phyloP scores from a whole-genome alignment of 2,113 vertebrate species.

The Pseudolaguvia tuberculata region DNA sequence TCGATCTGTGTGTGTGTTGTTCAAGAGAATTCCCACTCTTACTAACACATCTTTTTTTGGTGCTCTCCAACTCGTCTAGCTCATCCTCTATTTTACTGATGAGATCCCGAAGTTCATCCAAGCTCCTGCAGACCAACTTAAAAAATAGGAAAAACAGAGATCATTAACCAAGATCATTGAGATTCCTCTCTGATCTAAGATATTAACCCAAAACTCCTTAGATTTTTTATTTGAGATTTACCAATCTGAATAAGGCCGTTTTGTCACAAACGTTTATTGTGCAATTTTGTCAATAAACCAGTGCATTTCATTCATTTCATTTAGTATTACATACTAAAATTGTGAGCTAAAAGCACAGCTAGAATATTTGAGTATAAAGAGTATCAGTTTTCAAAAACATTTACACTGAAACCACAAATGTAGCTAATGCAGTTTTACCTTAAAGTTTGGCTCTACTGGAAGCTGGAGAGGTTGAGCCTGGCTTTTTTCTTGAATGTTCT shows the following conservation, averaged over 20 bases:
- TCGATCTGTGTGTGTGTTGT: not conserved
- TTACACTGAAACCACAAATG: not conserved
- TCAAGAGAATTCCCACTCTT: conserved; percentile 46
- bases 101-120: conserved; percentile 90
- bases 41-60: conserved; percentile 94
- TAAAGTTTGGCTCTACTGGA: conserved; percentile 78
- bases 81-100: conserved; percentile 95
- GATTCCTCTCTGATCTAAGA: too few relatives aligned
- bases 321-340: not conserved
- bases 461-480: conserved; percentile 68
- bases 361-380: not conserved
- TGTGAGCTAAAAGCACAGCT: not conserved
- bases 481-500: conserved; percentile 76
- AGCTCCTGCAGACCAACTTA: conserved; percentile 94
- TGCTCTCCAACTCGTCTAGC: conserved; percentile 88
- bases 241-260: too few relatives aligned
- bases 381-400: not conserved
- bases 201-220: too few relatives aligned
- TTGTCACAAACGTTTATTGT: too few relatives aligned
- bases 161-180: not conserved
- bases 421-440: conserved; percentile 66
- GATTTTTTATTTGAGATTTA: too few relatives aligned
- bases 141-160: conserved; percentile 42
- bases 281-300: not conserved
- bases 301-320: too few relatives aligned